Evolutionary conservation across 2,888 invertebrate species (phyloP).

Genomic region (Sisyra nigra): DNA sequence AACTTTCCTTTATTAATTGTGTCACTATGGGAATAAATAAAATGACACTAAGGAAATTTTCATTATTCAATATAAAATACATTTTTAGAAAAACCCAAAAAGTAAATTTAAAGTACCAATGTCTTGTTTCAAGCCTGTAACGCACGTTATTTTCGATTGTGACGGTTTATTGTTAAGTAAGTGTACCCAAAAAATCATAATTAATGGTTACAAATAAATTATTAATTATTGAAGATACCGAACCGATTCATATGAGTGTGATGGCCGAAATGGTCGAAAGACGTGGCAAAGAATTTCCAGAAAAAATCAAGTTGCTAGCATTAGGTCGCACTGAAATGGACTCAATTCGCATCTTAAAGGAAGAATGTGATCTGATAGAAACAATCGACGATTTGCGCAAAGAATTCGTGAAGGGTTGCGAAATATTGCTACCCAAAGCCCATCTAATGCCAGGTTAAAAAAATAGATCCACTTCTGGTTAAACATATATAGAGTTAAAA

Average conservation of each 20-base stretch:
- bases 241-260: neutral
- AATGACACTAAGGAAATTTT: too few species aligned
- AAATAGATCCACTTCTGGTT: too few species aligned
- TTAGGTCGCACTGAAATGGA: neutral
- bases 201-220: neutral
- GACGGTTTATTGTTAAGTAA: neutral
- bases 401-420: neutral
- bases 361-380: neutral
- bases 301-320: neutral
- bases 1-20: too few species aligned
- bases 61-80: too few species aligned
- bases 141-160: constrained; percentile 8
- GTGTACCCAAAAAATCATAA: neutral
- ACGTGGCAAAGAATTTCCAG: neutral
- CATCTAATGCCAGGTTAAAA: neutral
- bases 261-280: neutral
- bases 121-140: neutral
- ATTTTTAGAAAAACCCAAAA: too few species aligned
- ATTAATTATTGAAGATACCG: neutral
- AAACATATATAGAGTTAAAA: too few species aligned
- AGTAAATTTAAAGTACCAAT: too few species aligned
- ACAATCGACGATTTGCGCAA: neutral
- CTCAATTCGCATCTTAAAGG: neutral
- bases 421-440: neutral
- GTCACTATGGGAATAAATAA: too few species aligned